phyloP scores from a whole-genome alignment of 64 coral and sea anemone species.

The Pocillopora verrucosa region DNA sequence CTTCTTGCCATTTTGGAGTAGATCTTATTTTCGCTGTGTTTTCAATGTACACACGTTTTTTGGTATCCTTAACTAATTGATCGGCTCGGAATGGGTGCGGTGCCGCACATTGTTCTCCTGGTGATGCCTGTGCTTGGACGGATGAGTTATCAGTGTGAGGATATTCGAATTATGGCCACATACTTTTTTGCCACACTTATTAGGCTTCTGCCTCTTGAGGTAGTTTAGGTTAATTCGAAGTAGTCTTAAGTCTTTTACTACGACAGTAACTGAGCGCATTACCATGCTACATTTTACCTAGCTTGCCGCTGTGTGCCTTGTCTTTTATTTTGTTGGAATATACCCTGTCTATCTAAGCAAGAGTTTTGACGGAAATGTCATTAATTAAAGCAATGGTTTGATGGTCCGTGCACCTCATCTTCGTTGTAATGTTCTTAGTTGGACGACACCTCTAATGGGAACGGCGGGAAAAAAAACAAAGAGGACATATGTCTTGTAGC shows the following conservation, averaged over 20 bases:
- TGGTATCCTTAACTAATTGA: slow-evolving; percentile 56
- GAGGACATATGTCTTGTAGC: neutral
- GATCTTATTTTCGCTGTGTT: too few species aligned
- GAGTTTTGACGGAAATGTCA: too few species aligned
- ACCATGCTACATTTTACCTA: too few species aligned
- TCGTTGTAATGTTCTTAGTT: neutral
- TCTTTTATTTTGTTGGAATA: too few species aligned
- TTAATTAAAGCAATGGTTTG: too few species aligned
- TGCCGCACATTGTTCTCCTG: slow-evolving; percentile 88
- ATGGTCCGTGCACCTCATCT: too few species aligned
- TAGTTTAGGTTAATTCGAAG: slow-evolving; percentile 10
- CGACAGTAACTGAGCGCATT: neutral
- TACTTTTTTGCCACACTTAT: slow-evolving; percentile 98
- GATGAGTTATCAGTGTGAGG: slow-evolving; percentile 93
- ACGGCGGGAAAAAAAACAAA: too few species aligned
- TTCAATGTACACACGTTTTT: too few species aligned
- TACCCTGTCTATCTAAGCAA: too few species aligned
- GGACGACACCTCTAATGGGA: too few species aligned
- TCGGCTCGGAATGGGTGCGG: slow-evolving; percentile 62
- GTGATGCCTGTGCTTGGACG: slow-evolving; percentile 90
- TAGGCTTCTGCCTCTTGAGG: slow-evolving; percentile 95
- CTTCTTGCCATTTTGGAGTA: too few species aligned
- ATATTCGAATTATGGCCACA: slow-evolving; percentile 89
- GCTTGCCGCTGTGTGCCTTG: too few species aligned
- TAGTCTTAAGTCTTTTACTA: neutral